Base-by-base conservation (phyloP, 2,888 invertebrate species). In the Cybosia mesomella region DNA sequence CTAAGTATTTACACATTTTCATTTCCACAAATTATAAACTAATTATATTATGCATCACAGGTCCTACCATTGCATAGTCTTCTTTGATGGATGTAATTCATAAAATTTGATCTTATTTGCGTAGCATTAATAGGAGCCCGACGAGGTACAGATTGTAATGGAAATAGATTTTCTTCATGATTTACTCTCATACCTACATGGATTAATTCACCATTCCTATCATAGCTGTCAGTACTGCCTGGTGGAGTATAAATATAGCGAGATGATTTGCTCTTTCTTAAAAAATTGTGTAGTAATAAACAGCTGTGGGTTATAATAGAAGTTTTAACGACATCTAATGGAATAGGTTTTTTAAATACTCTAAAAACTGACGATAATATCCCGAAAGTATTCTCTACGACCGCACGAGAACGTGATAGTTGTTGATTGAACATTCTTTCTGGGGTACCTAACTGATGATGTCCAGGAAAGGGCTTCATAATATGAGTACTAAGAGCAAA, bases 241-340 rank as follows among this genome's bases (percentile, higher is more conserved):
- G 43, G 43, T 15, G 43, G 43, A 15, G 43, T 15, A 43, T 43
- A 43, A 43, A 43, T 43, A 43, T 15, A 15, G 10, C 15, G 43
- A 43, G 43, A 43, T 15, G 43, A 43, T 15, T 10, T 43, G 15
- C 43, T 43, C 15, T 43, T 54, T 54, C 72, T 32, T 77, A 28
- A 64, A 58, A 77, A 80, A 64, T 77, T 79, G 59, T 82, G 68
- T 39, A 68, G 34, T 15, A 55, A 53, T n/a, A 64, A 28, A 59
- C 64, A 64, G 15, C 64, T 55, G 58, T 59, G 54, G 11, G 55
- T 60, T 10, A 67, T 24, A n/a, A 53, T 32, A 22, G 36, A 53
- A 49, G 36, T 58, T 36, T 55, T 68, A 18, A 59, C 54, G n/a
- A 58, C 58, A 18, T 54, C 13, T 28, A 68, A 21, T 4, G 36